Conservation (phyloP, 2,797 vertebrate genomes). For the Hybognathus amarus region DNA sequence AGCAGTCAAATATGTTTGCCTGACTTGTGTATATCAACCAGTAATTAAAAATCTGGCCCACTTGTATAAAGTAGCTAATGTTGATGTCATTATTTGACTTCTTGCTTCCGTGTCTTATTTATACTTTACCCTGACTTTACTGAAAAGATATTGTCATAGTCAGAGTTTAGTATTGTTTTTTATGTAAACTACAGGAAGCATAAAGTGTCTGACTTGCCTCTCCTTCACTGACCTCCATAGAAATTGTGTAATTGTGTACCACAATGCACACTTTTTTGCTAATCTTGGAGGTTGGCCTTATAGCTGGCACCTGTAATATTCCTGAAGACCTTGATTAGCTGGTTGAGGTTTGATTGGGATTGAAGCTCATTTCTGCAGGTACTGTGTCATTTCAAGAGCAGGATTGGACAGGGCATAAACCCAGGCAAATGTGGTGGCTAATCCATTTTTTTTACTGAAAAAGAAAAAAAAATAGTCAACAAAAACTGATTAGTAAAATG, state of each 20-base stretch:
- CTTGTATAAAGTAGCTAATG: neutral
- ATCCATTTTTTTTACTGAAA: neutral
- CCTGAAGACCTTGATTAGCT: neutral
- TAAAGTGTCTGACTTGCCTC: no score
- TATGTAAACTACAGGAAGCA: neutral
- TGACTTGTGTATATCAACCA: neutral
- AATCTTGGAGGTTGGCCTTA: neutral
- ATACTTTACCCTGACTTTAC: no score
- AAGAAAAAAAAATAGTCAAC: no score
- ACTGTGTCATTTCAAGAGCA: neutral
- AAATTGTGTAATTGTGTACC: neutral
- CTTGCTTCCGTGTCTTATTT: neutral
- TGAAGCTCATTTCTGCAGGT: neutral
- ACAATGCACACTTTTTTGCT: neutral
- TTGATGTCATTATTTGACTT: no score
- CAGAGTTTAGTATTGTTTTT: neutral
- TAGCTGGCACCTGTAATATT: neutral
- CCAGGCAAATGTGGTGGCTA: no score
- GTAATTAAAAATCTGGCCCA: neutral
- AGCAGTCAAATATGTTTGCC: neutral
- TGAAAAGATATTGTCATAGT: neutral
- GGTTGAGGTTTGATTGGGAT: neutral
- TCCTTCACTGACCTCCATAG: neutral
- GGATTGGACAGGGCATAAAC: no score
- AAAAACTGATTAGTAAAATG: neutral